These are phyloP conservation scores for Pentalonia nigronervosa DNA, from an alignment of 1,140 invertebrate species.

Conservation along the genomic window DNA sequence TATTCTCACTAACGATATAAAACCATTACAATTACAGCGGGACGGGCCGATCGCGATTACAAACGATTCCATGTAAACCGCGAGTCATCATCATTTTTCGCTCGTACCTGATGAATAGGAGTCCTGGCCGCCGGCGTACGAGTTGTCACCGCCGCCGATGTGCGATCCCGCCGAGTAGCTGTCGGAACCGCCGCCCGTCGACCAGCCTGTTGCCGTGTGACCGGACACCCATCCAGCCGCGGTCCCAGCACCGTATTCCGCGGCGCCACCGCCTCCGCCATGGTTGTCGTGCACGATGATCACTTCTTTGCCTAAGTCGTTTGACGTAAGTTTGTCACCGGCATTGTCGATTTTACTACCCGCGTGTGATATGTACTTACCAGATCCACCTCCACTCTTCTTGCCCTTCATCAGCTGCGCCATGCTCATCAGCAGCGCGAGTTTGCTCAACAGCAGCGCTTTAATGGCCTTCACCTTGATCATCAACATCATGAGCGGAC, in stretches of 20 bases:
- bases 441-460: conserved; percentile 59
- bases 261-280: conserved; percentile 53
- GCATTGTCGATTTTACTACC: not conserved
- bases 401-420: conserved; percentile 59
- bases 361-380: conserved; percentile 22
- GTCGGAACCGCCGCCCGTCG: conserved; percentile 58
- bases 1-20: not conserved
- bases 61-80: not conserved
- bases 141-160: conserved; percentile 54
- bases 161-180: conserved; percentile 58
- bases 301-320: conserved; percentile 58
- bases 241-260: conserved; percentile 59
- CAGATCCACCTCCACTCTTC: conserved; percentile 57
- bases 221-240: conserved; percentile 59
- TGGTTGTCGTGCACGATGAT: conserved; percentile 60
- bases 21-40: not conserved
- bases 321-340: not conserved
- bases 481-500: conserved; percentile 60
- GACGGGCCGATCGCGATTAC: not conserved
- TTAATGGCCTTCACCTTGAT: conserved; percentile 61
- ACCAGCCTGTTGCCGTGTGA: conserved; percentile 59
- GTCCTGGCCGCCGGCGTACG: conserved; percentile 56
- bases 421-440: conserved; percentile 59
- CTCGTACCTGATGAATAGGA: conserved; percentile 37
- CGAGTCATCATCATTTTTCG: not conserved